These are phyloP conservation scores for Brenthis hecate DNA, from an alignment of 2,888 invertebrate genomes.

Conservation along the genomic window DNA sequence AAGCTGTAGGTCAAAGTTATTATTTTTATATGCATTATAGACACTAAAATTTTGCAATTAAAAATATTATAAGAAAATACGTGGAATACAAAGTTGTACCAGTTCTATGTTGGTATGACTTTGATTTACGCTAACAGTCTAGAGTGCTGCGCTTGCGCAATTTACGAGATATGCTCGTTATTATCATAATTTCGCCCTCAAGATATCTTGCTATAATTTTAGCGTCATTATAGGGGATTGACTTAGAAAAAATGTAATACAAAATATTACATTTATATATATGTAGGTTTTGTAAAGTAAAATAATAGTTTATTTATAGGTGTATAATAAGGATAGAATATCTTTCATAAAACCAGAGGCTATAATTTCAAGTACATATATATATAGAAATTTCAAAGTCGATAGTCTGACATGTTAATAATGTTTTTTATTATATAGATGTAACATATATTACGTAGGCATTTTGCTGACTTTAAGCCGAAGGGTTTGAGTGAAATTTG, in stretches of 20 bases:
- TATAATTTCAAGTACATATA: not conserved
- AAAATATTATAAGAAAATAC: no score
- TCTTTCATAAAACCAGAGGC: not conserved
- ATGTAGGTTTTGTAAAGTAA: not conserved
- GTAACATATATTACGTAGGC: no score
- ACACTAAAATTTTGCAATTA: no score
- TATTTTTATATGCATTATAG: no score
- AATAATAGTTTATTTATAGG: not conserved
- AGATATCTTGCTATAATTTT: conserved; percentile 7
- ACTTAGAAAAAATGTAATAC: not conserved
- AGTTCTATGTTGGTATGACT: not conserved
- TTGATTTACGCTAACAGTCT: not conserved
- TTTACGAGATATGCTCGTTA: not conserved
- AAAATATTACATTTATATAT: not conserved
- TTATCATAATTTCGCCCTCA: conserved; percentile 10
- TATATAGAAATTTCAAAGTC: no score
- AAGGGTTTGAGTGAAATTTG: no score
- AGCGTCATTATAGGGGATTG: not conserved
- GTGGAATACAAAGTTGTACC: no score
- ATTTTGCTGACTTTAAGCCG: no score
- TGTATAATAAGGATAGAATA: not conserved
- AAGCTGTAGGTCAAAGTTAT: no score
- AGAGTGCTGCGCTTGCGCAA: not conserved
- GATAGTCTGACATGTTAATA: not conserved
- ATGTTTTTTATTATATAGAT: not conserved